phyloP scores from a whole-genome alignment of 2,888 invertebrate species.

The Agrotis ipsilon region DNA sequence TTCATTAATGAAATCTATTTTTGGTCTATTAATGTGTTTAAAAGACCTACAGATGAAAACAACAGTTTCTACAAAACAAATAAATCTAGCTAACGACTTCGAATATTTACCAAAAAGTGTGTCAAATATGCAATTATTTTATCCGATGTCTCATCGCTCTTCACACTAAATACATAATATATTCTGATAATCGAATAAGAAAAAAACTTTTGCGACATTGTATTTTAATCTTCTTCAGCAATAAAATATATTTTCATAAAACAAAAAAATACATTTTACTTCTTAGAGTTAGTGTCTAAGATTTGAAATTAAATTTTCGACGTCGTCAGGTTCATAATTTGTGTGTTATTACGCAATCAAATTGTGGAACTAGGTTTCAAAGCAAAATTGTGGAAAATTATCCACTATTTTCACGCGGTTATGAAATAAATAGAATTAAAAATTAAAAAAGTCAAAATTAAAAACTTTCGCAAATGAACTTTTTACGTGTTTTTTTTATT shows the following conservation, averaged over 20 bases:
- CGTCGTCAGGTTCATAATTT: conserved; percentile 30
- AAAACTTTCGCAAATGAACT: too few species aligned
- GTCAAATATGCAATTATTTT: conserved; percentile 18
- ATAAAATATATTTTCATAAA: conserved; percentile 25
- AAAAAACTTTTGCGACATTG: conserved; percentile 29
- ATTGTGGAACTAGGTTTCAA: conserved; percentile 16
- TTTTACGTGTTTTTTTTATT: too few species aligned
- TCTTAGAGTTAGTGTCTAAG: conserved; percentile 4
- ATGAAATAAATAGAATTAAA: too few species aligned
- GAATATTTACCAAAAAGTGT: background rate
- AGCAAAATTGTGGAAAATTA: conserved; percentile 11
- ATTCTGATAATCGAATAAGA: conserved; percentile 1
- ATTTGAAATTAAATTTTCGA: conserved; percentile 33
- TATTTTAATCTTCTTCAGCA: conserved; percentile 32
- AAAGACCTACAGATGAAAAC: background rate
- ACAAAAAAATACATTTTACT: conserved; percentile 24
- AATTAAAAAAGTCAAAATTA: too few species aligned
- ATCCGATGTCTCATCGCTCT: conserved; percentile 6
- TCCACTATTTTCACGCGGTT: background rate
- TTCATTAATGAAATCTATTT: background rate
- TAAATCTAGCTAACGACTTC: conserved; percentile 1
- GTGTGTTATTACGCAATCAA: conserved; percentile 26
- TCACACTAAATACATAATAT: conserved; percentile 25
- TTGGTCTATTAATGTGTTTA: background rate
- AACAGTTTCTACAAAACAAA: background rate